Evolutionary conservation across 37 sponge, comb jelly and placozoan genomes (phyloP), one percentile per base, ranked within the genome.

Genomic region (Hexactinellida sp.): DNA sequence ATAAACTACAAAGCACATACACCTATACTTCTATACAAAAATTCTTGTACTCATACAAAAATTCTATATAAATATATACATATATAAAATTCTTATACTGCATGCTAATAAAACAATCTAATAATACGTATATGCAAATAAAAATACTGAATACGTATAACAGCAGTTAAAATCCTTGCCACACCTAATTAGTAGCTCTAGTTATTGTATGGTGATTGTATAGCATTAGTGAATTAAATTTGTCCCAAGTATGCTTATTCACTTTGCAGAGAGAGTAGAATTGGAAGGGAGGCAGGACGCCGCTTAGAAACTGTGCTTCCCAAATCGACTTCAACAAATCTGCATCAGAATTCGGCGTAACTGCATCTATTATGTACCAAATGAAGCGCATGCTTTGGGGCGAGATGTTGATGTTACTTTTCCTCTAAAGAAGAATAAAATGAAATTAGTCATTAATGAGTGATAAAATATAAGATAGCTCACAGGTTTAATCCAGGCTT

Each of bases 221-320:
- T 47, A 47, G 34, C 76, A 63, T 63, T n/a, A 63, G 30, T 1
- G 25, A 23, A 7, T 3, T 25, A 32, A 63, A 63, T 7, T 63
- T 28, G 19, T 63, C 13, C 76, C 76, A 63, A 63, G 76, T 63
- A 21, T n/a, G 3, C 3, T n/a, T 28, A 32, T 23, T 63, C 3
- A 63, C 76, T 63, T n/a, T 63, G 34, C 76, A 63, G 28, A 63
- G 76, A 63, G 76, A 25, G 34, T 21, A 63, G 76, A 63, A 63
- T 21, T 63, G 13, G 76, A 63, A 63, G 3, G 28, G 21, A 25
- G 34, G 32, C 5, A 63, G 28, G 3, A 23, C 30, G 3, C 3
- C 34, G 3, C 5, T 23, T 63, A 32, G 3, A 10, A 32, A 32
- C 1, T 10, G 13, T 23, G 34, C 3, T 25, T 63, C 30, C 76